Conservation (phyloP, 1,140 invertebrate genomes). For the Octopus bimaculoides region DNA sequence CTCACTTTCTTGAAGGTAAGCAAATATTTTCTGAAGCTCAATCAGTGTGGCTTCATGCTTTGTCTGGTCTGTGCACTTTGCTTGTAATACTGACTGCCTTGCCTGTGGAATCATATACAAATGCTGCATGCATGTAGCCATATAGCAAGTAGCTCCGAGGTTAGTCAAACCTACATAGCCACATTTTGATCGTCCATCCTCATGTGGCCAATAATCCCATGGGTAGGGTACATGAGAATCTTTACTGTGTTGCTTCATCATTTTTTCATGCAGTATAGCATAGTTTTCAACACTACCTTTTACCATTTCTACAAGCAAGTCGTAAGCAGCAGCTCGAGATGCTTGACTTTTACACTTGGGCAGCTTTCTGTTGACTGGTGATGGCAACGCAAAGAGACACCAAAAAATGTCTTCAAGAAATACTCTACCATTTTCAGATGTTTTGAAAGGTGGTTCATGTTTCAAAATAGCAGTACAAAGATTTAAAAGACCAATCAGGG, state of each 20-base stretch:
- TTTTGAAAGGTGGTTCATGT: slow-evolving; percentile 83
- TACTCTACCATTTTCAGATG: slow-evolving; percentile 72
- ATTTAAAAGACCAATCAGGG: slow-evolving; percentile 83
- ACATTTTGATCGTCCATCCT: slow-evolving; percentile 88
- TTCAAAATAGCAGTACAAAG: slow-evolving; percentile 82
- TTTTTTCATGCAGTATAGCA: slow-evolving; percentile 74
- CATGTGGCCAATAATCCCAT: slow-evolving; percentile 96
- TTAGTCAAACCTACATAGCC: slow-evolving; percentile 93
- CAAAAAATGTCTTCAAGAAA: slow-evolving; percentile 72
- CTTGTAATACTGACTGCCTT: slow-evolving; percentile 74
- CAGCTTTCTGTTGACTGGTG: slow-evolving; percentile 76
- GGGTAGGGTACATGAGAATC: slow-evolving; percentile 79
- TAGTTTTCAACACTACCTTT: slow-evolving; percentile 85
- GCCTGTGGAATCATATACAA: slow-evolving; percentile 95
- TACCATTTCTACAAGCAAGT: slow-evolving; percentile 82
- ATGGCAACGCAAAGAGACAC: slow-evolving; percentile 85
- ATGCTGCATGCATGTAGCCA: slow-evolving; percentile 96
- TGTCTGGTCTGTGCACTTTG: slow-evolving; percentile 64
- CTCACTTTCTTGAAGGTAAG: slow-evolving; percentile 89
- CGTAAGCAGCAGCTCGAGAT: slow-evolving; percentile 84
- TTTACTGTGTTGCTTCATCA: slow-evolving; percentile 81
- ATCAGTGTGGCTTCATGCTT: slow-evolving; percentile 80
- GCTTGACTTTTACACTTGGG: slow-evolving; percentile 90
- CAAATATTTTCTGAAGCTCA: slow-evolving; percentile 92
- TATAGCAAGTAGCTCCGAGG: slow-evolving; percentile 94